phyloP scores from a whole-genome alignment of 2,113 vertebrate genomes.

The Bungarus multicinctus region DNA sequence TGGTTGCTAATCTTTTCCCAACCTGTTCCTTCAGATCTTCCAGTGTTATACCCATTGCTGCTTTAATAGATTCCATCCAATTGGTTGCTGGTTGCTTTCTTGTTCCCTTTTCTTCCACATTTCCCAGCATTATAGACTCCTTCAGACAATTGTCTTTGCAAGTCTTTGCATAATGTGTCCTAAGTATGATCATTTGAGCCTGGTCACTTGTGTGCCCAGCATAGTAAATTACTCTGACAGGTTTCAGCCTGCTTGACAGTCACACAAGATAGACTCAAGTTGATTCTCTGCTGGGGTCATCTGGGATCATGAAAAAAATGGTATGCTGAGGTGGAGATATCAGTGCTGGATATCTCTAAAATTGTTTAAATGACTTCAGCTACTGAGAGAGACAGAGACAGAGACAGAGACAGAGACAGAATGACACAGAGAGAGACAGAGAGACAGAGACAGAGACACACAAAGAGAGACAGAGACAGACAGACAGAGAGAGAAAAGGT shows the following conservation, averaged over 20 bases:
- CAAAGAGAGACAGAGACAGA: too few species aligned
- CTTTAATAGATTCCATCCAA: background rate
- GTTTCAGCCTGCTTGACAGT: background rate
- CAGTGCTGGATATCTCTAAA: background rate
- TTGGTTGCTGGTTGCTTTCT: background rate
- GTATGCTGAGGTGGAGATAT: background rate
- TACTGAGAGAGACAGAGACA: background rate
- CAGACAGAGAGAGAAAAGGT: too few species aligned
- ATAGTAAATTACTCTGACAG: background rate
- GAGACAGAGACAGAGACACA: too few species aligned
- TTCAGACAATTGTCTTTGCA: background rate
- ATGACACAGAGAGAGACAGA: too few species aligned
- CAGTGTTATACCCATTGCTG: background rate
- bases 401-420: too few species aligned
- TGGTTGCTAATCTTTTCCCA: background rate
- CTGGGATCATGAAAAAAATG: background rate
- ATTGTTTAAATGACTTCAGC: background rate
- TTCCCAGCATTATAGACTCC: background rate
- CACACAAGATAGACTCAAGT: background rate
- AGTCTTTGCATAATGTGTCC: background rate
- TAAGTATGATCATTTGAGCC: background rate
- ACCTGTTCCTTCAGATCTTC: background rate
- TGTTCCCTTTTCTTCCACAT: background rate
- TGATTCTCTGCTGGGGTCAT: background rate
- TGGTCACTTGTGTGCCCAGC: background rate